These are phyloP conservation scores for Microhierax caerulescens DNA, from an alignment of 2,797 vertebrate species.

Conservation along the genomic window DNA sequence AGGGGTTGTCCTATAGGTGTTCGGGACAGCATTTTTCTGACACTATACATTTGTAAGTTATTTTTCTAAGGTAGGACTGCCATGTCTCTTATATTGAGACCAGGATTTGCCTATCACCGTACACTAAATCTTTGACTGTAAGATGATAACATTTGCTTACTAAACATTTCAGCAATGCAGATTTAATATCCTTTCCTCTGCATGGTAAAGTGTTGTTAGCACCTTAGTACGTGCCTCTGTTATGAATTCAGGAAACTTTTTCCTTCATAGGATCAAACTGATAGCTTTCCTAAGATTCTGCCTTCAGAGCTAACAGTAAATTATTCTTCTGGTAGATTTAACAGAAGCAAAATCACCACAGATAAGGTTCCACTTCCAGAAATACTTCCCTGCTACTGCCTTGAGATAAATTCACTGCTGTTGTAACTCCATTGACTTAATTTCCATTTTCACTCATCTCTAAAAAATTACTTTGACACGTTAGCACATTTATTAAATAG, in stretches of 20 bases:
- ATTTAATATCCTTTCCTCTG: neutral
- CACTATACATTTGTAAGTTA: neutral
- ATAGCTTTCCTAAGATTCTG: neutral
- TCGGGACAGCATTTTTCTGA: neutral
- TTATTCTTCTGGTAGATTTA: neutral
- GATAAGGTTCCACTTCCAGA: neutral
- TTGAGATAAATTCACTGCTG: neutral
- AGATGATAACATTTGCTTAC: neutral
- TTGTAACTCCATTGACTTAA: neutral
- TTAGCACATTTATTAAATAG: neutral
- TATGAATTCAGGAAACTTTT: neutral
- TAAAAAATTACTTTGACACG: conserved; percentile 7
- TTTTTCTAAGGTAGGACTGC: neutral
- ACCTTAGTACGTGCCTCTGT: neutral
- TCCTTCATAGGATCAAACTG: neutral
- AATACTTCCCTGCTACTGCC: neutral
- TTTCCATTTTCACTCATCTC: neutral
- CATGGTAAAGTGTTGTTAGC: neutral
- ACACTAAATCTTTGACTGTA: neutral
- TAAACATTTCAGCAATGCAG: neutral
- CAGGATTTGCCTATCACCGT: neutral
- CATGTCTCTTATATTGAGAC: neutral
- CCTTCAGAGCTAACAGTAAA: neutral
- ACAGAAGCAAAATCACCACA: neutral
- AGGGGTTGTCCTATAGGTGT: neutral